phyloP scores from a whole-genome alignment of 2,888 invertebrate genomes.

The Caenorhabditis imperialis region DNA sequence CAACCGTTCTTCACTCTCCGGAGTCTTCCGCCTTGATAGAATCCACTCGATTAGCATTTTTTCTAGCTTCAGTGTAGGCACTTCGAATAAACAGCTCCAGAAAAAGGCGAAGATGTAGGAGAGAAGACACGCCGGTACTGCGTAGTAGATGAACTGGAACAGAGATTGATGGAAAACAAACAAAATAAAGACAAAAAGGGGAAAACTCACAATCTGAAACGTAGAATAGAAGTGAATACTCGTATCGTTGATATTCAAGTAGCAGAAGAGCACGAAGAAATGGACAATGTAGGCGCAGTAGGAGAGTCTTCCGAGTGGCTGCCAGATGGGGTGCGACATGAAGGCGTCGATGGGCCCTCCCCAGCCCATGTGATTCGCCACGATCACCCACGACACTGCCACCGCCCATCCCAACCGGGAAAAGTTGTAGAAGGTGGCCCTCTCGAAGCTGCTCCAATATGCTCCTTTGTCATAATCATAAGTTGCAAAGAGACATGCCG shows the following conservation, averaged over 20 bases:
- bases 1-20: background rate
- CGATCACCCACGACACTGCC: conserved; percentile 79
- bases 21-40: too few species aligned
- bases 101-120: conserved; percentile 53
- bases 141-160: conserved; percentile 30
- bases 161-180: background rate
- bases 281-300: conserved; percentile 85
- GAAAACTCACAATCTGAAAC: conserved; percentile 39
- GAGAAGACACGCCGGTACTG: conserved; percentile 19
- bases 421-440: conserved; percentile 58
- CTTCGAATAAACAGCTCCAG: conserved; percentile 59
- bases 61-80: conserved; percentile 50
- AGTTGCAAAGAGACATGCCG: conserved; percentile 31
- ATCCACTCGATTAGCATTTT: conserved; percentile 44
- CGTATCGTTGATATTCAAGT: conserved; percentile 22
- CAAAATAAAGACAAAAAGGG: background rate
- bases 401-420: conserved; percentile 79
- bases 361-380: conserved; percentile 79
- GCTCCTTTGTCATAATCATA: conserved; percentile 40
- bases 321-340: conserved; percentile 76
- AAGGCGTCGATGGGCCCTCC: too few species aligned
- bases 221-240: conserved; percentile 32
- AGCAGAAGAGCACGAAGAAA: conserved; percentile 45
- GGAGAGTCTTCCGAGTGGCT: conserved; percentile 91
- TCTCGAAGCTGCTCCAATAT: conserved; percentile 41